Conservation (phyloP, 2,888 invertebrate species). For the Apamea crenata region DNA sequence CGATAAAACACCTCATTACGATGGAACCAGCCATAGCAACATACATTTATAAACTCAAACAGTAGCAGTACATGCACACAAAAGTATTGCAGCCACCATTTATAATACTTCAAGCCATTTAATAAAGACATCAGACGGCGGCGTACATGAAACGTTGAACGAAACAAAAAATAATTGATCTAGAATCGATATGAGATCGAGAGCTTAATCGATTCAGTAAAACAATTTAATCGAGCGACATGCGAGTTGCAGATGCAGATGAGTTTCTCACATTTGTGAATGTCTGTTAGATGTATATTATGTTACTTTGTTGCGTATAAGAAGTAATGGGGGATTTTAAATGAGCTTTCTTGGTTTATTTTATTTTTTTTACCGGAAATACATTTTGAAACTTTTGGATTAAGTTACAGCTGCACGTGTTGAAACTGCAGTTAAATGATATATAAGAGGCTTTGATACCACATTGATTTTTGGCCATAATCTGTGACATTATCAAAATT, state of each 20-base stretch:
- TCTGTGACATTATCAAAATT: background rate
- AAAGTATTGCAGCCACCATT: conserved; percentile 64
- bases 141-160: conserved; percentile 76
- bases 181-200: conserved; percentile 82
- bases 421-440: background rate
- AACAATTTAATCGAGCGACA: conserved; percentile 86
- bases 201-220: conserved; percentile 87
- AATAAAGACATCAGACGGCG: conserved; percentile 84
- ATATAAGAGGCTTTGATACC: background rate
- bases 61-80: conserved; percentile 60
- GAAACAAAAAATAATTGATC: conserved; percentile 83
- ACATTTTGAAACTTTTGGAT: background rate
- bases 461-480: background rate
- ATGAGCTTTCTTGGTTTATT: conserved; percentile 8
- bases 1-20: conserved; percentile 53
- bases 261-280: conserved; percentile 77
- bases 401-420: background rate
- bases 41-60: conserved; percentile 56
- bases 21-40: conserved; percentile 23
- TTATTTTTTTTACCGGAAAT: background rate
- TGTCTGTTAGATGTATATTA: conserved; percentile 52
- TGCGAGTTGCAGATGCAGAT: conserved; percentile 81
- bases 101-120: conserved; percentile 73
- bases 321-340: conserved; percentile 32
- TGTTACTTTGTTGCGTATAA: conserved; percentile 45